Evolutionary conservation across 2,797 vertebrate genomes (phyloP).

Genomic region (Syndactyla subalaris): DNA sequence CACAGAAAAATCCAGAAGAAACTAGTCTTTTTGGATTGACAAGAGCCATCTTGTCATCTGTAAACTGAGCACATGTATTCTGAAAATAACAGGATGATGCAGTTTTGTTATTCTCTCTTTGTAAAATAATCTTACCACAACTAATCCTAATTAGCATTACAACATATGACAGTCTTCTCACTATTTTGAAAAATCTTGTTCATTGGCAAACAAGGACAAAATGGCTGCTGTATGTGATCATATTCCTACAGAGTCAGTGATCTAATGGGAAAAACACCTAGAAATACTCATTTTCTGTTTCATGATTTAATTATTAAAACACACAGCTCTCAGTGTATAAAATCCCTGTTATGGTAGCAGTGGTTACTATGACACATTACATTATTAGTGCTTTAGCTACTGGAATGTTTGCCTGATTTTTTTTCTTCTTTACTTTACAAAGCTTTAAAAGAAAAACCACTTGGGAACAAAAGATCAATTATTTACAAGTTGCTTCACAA

Average conservation of each 20-base stretch:
- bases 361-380: not conserved
- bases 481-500: conserved; percentile 70
- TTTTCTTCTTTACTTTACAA: not conserved
- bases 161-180: not conserved
- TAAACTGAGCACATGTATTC: not conserved
- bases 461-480: conserved; percentile 49
- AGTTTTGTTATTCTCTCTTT: not conserved
- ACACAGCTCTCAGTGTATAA: not conserved
- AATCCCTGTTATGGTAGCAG: not conserved
- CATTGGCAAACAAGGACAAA: not conserved
- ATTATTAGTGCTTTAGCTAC: not conserved
- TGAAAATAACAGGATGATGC: not conserved
- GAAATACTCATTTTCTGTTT: not conserved
- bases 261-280: not conserved
- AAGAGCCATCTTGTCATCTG: not conserved
- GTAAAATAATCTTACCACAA: not conserved
- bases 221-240: not conserved
- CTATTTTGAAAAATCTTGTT: not conserved
- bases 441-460: conserved; percentile 42
- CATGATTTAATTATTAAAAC: not conserved
- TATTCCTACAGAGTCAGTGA: not conserved
- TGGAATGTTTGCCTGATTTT: not conserved
- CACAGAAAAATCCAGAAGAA: not conserved
- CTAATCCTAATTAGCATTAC: not conserved
- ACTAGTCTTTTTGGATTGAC: not conserved